Conservation (phyloP, 2,797 vertebrate genomes). For the Gorsachius magnificus region DNA sequence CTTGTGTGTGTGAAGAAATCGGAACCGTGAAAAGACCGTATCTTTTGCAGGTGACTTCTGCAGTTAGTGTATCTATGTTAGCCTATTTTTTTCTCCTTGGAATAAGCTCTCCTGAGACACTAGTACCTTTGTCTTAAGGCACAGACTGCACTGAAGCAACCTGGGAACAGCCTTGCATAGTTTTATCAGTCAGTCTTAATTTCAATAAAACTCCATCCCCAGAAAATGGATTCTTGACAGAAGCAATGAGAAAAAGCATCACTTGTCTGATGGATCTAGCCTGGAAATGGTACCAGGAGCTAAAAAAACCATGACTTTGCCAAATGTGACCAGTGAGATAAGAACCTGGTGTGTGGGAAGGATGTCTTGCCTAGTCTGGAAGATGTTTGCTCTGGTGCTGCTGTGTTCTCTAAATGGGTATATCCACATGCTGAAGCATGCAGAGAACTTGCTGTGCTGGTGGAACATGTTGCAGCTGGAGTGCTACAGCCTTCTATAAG, state of each 20-base stretch:
- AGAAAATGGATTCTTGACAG: background rate
- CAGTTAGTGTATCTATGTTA: background rate
- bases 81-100: background rate
- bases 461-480: background rate
- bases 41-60: background rate
- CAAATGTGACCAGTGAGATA: background rate
- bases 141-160: background rate
- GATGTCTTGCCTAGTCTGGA: background rate
- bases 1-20: rapidly evolving
- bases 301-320: background rate
- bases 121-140: background rate
- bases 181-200: background rate
- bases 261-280: background rate
- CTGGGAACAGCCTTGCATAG: background rate
- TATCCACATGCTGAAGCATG: background rate
- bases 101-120: background rate
- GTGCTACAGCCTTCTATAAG: background rate
- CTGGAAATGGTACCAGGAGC: background rate
- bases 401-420: background rate
- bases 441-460: background rate
- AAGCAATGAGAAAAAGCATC: background rate
- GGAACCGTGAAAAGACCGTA: background rate
- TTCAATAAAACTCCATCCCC: background rate
- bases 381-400: background rate
- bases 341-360: background rate